These are phyloP conservation scores for Pipra filicauda DNA, from an alignment of 2,113 vertebrate genomes.

Conservation along the genomic window DNA sequence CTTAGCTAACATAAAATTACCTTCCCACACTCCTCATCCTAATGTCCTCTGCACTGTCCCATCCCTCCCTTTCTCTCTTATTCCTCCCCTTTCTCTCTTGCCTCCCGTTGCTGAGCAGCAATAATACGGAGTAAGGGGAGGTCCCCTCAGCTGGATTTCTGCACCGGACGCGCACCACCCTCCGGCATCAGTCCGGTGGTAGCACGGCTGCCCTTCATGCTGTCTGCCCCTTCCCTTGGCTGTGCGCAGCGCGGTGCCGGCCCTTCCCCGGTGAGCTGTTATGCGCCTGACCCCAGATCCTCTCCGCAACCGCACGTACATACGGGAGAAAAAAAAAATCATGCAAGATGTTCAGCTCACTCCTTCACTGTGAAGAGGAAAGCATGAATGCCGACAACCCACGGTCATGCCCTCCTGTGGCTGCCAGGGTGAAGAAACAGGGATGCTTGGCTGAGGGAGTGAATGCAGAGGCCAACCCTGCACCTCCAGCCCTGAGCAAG, in stretches of 20 bases:
- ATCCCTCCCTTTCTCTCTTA: neutral
- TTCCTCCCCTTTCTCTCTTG: neutral
- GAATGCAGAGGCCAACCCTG: neutral
- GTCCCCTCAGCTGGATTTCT: neutral
- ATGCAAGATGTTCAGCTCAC: neutral
- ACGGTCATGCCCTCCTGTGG: neutral
- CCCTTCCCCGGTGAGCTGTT: neutral
- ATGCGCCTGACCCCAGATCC: neutral
- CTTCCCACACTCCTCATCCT: neutral
- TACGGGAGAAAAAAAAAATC: neutral
- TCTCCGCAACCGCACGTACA: neutral
- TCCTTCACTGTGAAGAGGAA: neutral
- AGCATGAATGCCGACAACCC: neutral
- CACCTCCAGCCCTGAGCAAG: neutral
- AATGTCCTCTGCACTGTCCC: neutral
- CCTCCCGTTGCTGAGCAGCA: neutral
- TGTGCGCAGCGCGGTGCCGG: neutral
- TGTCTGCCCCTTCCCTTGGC: neutral
- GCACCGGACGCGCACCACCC: neutral
- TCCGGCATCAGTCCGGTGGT: neutral
- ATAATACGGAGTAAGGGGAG: neutral
- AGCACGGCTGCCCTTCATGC: neutral
- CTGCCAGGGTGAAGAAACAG: neutral
- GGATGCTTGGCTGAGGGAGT: neutral
- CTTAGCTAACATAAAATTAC: conserved; percentile 29